Conservation (phyloP, 2,113 vertebrate genomes). For the Ascaphus truei region DNA sequence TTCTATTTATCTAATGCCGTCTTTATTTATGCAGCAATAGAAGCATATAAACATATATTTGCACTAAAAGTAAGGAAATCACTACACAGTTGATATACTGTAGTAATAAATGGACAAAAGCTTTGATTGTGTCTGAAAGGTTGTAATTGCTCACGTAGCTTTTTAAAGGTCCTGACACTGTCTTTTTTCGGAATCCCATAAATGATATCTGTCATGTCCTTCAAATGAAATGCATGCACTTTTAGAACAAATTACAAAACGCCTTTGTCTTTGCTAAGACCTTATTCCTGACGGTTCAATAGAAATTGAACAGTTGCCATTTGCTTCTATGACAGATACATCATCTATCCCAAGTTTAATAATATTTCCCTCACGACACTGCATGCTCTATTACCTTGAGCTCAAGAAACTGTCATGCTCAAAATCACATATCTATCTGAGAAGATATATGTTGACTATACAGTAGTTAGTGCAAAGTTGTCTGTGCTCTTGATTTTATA, state of each 20-base stretch:
- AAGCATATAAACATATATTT: background rate
- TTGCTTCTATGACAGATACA: constrained; percentile 16
- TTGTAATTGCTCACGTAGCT: background rate
- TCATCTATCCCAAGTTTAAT: constrained; percentile 19
- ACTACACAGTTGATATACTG: background rate
- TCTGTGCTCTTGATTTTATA: background rate
- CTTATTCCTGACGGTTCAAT: constrained; percentile 7
- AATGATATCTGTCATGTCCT: constrained; percentile 26
- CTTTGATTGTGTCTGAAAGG: background rate
- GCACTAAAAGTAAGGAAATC: background rate
- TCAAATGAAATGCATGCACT: constrained; percentile 21
- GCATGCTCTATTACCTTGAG: constrained; percentile 2
- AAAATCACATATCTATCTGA: background rate
- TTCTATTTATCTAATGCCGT: background rate
- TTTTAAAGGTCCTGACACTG: constrained; percentile 13
- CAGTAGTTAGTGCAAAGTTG: background rate
- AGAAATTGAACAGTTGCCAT: constrained; percentile 8
- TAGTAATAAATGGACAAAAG: background rate
- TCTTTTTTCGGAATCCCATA: background rate
- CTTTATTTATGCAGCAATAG: background rate
- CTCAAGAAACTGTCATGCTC: background rate
- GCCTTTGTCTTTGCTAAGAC: constrained; percentile 9
- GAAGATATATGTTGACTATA: background rate
- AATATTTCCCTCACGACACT: background rate
- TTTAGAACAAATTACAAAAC: constrained; percentile 18